Conservation (phyloP, 2,113 vertebrate genomes). For the Oreochromis niloticus region DNA sequence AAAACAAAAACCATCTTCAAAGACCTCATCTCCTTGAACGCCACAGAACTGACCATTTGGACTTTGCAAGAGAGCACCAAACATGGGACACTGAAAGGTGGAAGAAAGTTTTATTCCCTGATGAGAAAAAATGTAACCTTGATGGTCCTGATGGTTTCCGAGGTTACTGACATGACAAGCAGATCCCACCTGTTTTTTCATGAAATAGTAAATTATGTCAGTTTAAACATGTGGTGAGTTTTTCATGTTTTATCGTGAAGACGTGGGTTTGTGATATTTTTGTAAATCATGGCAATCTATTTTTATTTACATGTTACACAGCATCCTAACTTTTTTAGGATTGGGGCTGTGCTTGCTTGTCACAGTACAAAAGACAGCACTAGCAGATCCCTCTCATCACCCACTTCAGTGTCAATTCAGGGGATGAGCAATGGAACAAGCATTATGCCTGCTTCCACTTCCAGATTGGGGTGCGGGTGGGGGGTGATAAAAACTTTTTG, state of each 20-base stretch:
- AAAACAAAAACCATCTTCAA: neutral
- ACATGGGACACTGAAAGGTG: neutral
- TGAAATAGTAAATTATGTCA: neutral
- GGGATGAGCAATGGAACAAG: slow-evolving; percentile 42
- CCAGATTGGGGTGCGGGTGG: slow-evolving; percentile 23
- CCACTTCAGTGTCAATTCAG: slow-evolving; percentile 58
- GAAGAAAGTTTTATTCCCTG: neutral
- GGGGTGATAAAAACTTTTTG: slow-evolving; percentile 73
- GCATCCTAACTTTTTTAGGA: neutral
- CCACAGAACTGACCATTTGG: neutral
- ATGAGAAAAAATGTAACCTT: neutral
- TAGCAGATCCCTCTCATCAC: slow-evolving; percentile 52
- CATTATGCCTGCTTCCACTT: slow-evolving; percentile 51
- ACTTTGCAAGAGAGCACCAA: neutral
- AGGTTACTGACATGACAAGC: neutral
- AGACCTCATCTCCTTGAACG: neutral
- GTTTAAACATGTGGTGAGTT: neutral
- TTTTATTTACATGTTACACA: neutral
- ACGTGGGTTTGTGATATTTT: neutral
- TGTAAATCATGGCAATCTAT: neutral
- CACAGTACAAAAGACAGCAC: slow-evolving; percentile 59
- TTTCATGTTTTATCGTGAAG: neutral
- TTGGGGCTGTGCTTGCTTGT: slow-evolving; percentile 40
- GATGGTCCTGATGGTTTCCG: neutral
- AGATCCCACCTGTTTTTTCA: neutral